Conservation (phyloP, 2,113 vertebrate genomes). For the Platysteira castanea region DNA sequence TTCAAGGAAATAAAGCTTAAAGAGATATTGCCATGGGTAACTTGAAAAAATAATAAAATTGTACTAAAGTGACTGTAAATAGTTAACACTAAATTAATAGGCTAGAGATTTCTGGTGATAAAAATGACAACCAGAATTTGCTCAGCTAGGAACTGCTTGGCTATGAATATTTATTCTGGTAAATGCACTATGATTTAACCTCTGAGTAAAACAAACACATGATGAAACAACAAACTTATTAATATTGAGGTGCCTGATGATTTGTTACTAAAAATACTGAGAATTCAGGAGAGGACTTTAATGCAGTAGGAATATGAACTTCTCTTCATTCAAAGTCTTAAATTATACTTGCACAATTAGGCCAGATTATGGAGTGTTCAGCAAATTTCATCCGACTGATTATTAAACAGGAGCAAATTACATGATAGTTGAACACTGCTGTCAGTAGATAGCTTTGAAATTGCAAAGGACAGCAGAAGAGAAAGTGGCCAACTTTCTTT, state of each 20-base stretch:
- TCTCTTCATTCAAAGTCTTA: neutral
- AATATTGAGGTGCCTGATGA: neutral
- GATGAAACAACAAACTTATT: neutral
- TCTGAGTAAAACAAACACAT: neutral
- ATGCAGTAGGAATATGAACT: neutral
- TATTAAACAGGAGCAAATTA: neutral
- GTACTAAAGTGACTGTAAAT: neutral
- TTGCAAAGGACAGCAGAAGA: neutral
- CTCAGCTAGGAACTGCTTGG: neutral
- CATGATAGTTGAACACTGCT: neutral
- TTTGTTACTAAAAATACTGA: neutral
- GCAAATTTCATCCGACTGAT: neutral
- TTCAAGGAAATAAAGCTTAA: neutral
- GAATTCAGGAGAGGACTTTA: neutral
- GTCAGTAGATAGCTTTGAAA: neutral
- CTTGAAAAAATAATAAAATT: neutral
- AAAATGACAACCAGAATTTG: neutral
- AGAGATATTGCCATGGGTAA: neutral
- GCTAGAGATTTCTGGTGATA: neutral
- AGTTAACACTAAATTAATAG: neutral
- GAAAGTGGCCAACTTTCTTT: neutral
- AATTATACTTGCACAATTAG: neutral
- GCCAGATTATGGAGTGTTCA: neutral
- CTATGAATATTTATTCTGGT: neutral
- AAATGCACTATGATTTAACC: neutral